Percentiles rank a stretch among this genome's conserved stretches.
These are phyloP conservation scores for Hipposideros larvatus DNA, from an alignment of 2,797 vertebrate species.

Conservation along the genomic window DNA sequence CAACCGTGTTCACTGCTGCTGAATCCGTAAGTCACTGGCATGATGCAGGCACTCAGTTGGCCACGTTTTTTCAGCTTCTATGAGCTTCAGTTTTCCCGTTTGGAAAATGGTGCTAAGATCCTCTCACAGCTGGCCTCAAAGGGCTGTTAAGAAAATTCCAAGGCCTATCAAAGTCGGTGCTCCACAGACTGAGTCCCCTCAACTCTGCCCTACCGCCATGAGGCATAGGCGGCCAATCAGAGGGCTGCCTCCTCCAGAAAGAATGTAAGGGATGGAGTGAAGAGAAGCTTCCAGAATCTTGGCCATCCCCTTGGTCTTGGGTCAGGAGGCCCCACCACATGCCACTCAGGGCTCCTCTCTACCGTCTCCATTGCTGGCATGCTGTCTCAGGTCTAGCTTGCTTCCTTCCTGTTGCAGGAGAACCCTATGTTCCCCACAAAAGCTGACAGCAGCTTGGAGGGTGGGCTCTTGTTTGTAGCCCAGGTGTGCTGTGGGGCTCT, in stretches of 20 bases:
- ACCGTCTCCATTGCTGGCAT: background rate
- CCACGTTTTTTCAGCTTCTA: background rate
- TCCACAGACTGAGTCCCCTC: background rate
- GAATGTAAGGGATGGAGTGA: background rate
- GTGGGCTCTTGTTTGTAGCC: background rate
- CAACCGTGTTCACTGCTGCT: background rate
- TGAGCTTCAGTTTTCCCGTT: background rate
- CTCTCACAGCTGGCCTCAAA: background rate
- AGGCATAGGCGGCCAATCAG: background rate
- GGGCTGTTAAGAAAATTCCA: background rate
- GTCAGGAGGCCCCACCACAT: background rate
- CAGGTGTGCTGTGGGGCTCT: background rate
- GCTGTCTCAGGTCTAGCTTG: background rate
- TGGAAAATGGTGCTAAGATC: background rate
- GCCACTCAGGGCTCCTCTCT: background rate
- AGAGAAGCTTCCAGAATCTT: background rate
- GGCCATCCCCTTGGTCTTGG: background rate
- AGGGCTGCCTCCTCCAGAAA: background rate
- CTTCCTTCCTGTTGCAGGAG: background rate
- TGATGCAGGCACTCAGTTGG: background rate
- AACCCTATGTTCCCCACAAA: background rate
- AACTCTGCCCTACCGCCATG: background rate
- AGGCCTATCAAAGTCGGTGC: background rate
- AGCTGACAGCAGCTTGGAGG: background rate
- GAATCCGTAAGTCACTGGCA: background rate